Percentiles rank a stretch among this genome's conserved stretches.
Evolutionary conservation across 2,113 vertebrate genomes (phyloP).

Genomic region (Eclectus roratus): DNA sequence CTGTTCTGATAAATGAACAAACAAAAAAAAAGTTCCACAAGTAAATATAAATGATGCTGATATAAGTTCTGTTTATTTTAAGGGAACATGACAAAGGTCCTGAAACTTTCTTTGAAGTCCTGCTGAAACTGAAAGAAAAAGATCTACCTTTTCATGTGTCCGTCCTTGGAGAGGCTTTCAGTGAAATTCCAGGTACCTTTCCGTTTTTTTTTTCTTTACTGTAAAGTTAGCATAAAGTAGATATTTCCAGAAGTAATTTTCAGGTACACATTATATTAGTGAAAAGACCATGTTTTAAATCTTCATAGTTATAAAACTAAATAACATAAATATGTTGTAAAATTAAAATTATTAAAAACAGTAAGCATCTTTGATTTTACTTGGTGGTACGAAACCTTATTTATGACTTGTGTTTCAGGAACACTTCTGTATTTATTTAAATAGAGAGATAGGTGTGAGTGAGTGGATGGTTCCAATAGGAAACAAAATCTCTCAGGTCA

Average conservation of each 20-base stretch:
- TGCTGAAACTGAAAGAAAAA: constrained; percentile 84
- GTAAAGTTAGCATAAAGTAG: neutral
- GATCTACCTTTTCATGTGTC: constrained; percentile 83
- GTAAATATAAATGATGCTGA: neutral
- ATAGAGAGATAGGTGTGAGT: constrained; percentile 6
- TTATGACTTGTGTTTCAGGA: constrained; percentile 52
- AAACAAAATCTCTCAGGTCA: neutral
- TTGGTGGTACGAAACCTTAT: constrained; percentile 26
- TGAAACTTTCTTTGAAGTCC: constrained; percentile 91
- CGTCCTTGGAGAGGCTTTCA: constrained; percentile 91
- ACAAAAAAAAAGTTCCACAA: neutral
- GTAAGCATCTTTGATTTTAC: constrained; percentile 50
- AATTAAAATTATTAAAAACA: constrained; percentile 16
- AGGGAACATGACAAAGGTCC: constrained; percentile 97
- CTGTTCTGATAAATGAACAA: neutral
- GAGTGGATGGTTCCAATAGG: constrained; percentile 23
- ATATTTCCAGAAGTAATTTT: constrained; percentile 12
- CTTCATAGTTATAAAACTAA: neutral
- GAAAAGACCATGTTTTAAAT: neutral
- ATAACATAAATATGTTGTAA: neutral
- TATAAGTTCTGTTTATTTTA: constrained; percentile 86
- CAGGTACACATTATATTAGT: neutral
- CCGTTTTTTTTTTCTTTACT: neutral
- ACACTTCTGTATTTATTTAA: constrained; percentile 51
- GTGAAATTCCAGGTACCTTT: constrained; percentile 87